phyloP scores from a whole-genome alignment of 2,797 vertebrate species.

The Diglossa cyanea region DNA sequence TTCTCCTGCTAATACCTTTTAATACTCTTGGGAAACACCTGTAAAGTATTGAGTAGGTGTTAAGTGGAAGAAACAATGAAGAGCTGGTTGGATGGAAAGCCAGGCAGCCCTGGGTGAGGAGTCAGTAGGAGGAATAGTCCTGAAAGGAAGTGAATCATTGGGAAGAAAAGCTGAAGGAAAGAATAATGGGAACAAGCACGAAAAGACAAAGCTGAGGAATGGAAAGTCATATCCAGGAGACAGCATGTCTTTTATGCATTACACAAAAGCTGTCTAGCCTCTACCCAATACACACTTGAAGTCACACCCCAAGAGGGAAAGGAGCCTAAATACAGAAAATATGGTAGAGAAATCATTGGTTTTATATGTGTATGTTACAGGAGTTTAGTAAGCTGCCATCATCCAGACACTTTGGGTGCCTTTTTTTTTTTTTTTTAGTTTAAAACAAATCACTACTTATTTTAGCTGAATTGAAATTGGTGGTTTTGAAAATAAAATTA shows the following conservation, averaged over 20 bases:
- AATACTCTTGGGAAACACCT: conserved; percentile 39
- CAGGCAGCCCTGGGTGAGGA: background rate
- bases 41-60: conserved; percentile 33
- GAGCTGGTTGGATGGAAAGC: background rate
- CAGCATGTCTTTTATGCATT: background rate
- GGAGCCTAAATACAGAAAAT: background rate
- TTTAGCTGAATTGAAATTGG: background rate
- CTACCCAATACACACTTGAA: background rate
- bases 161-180: background rate
- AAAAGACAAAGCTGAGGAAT: background rate
- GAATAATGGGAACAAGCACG: background rate
- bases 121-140: background rate
- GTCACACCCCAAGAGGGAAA: background rate
- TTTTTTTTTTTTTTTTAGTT: background rate
- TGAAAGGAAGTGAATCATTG: conserved; percentile 26
- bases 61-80: conserved; percentile 27
- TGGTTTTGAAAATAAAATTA: background rate
- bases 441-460: background rate
- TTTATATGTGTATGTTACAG: background rate
- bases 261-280: background rate
- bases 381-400: background rate
- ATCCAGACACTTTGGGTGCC: background rate
- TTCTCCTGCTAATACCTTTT: conserved; percentile 32
- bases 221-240: background rate
- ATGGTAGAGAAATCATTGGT: background rate